phyloP scores from a whole-genome alignment of 1,140 invertebrate species.

The Dinothrombium tinctorium region DNA sequence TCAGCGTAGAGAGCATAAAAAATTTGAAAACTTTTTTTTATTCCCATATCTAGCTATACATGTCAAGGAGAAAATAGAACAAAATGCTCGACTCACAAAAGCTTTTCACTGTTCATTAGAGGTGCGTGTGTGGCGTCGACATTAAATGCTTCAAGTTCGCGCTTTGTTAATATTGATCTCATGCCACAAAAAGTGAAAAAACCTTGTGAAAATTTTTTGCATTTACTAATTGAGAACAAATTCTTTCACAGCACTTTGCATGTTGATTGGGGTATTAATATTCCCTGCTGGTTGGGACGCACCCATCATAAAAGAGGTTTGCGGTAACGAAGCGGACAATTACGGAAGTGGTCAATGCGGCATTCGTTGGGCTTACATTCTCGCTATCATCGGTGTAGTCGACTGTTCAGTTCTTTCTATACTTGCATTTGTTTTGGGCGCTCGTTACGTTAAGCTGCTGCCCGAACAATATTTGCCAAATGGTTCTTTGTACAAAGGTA shows the following conservation, averaged over 20 bases:
- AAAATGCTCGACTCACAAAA: no score
- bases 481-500: constrained; percentile 31
- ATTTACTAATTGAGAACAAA: neutral
- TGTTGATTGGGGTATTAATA: constrained; percentile 57
- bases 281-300: constrained; percentile 84
- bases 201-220: neutral
- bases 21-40: no score
- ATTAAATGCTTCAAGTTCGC: no score
- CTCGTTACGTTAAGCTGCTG: constrained; percentile 47
- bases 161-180: no score
- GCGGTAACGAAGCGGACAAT: constrained; percentile 47
- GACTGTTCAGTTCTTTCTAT: constrained; percentile 69
- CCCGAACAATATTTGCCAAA: constrained; percentile 17
- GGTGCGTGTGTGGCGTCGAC: no score
- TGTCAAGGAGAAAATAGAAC: no score
- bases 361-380: constrained; percentile 78
- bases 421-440: constrained; percentile 77
- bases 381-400: constrained; percentile 70
- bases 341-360: constrained; percentile 56
- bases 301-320: constrained; percentile 50
- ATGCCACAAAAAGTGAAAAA: neutral
- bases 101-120: no score
- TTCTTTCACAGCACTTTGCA: constrained; percentile 38
- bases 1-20: no score
- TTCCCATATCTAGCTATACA: no score